These are phyloP conservation scores for Rhinoderma darwinii DNA, from an alignment of 2,113 vertebrate species.

Conservation along the genomic window DNA sequence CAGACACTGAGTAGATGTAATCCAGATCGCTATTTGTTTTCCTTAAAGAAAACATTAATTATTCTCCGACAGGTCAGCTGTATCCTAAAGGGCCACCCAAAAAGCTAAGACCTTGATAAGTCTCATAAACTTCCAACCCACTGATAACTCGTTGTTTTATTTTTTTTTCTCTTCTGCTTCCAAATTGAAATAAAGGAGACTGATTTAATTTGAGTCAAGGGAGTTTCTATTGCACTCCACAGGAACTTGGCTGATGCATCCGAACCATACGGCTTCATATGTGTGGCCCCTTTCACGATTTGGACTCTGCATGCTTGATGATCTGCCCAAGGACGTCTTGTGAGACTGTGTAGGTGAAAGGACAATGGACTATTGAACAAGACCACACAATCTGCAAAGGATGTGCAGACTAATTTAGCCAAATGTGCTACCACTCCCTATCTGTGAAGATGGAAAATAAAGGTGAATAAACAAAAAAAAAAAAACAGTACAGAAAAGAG, in stretches of 20 bases:
- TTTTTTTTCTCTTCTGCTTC: constrained; percentile 42
- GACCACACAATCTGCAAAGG: constrained; percentile 73
- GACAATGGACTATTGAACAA: constrained; percentile 58
- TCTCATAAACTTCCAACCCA: constrained; percentile 36
- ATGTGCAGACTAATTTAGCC: constrained; percentile 56
- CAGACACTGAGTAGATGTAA: constrained; percentile 8
- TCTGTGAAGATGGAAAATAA: constrained; percentile 61
- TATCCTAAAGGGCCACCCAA: constrained; percentile 56
- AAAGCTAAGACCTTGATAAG: constrained; percentile 53
- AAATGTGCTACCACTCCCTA: constrained; percentile 61
- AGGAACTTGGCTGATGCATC: constrained; percentile 74
- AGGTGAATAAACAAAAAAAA: constrained; percentile 69
- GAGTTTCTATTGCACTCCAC: constrained; percentile 61
- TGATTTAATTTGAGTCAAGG: constrained; percentile 51
- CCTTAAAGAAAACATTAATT: constrained; percentile 41
- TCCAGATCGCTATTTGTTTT: constrained; percentile 26
- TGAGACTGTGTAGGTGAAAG: constrained; percentile 68
- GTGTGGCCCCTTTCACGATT: constrained; percentile 75
- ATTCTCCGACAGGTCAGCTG: constrained; percentile 31
- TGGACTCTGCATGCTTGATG: constrained; percentile 72
- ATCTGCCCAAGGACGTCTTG: constrained; percentile 69
- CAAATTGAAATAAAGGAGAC: constrained; percentile 44
- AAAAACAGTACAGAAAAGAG: constrained; percentile 58
- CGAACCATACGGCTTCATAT: constrained; percentile 71
- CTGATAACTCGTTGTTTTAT: constrained; percentile 45